phyloP scores from a whole-genome alignment of 2,113 vertebrate species.

The Hirundichthys speculiger region DNA sequence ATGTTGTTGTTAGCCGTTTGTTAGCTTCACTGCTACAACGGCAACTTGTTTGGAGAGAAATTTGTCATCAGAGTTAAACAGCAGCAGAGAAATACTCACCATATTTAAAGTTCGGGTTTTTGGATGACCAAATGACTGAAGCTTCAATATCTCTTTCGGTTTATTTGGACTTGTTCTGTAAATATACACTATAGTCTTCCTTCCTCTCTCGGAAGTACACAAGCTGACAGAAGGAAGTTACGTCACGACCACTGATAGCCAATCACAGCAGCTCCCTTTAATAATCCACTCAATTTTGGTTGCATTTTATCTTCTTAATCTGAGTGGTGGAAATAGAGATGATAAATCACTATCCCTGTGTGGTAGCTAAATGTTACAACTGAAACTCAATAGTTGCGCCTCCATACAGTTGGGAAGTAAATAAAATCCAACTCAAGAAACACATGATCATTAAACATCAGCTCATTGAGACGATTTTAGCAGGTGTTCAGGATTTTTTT shows the following conservation, averaged over 20 bases:
- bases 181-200: conserved; percentile 51
- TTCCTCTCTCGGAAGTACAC: conserved; percentile 57
- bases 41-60: not conserved
- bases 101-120: conserved; percentile 27
- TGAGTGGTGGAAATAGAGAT: too few species aligned
- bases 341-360: too few species aligned
- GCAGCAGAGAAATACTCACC: conserved; percentile 32
- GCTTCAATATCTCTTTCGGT: not conserved
- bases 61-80: not conserved
- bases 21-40: conserved; percentile 8
- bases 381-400: too few species aligned
- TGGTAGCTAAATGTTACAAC: too few species aligned
- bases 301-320: too few species aligned
- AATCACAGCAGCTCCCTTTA: conserved; percentile 14
- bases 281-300: too few species aligned
- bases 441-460: too few species aligned
- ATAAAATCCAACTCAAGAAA: too few species aligned
- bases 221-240: conserved; percentile 36
- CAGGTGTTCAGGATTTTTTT: too few species aligned
- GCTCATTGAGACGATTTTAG: too few species aligned
- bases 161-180: not conserved
- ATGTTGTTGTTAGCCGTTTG: conserved; percentile 41
- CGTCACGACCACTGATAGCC: not conserved
- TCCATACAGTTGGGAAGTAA: too few species aligned
- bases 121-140: not conserved